These are phyloP conservation scores for Chrysocyon brachyurus DNA, from an alignment of 2,797 vertebrate species.

Conservation along the genomic window DNA sequence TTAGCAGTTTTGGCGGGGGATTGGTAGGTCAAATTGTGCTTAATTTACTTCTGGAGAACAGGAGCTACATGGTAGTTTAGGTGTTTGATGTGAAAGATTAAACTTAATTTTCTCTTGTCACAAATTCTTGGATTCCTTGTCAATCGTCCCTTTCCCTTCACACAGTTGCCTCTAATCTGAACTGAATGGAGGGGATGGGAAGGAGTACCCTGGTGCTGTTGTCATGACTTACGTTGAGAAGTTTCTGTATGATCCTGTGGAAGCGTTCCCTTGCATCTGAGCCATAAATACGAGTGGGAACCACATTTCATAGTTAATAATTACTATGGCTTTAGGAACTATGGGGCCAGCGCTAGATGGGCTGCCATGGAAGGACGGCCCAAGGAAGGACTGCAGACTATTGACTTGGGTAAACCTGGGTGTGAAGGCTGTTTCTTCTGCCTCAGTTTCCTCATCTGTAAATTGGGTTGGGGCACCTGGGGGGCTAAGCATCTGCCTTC, in stretches of 20 bases:
- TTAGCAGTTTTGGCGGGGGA: not conserved
- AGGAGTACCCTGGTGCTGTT: not conserved
- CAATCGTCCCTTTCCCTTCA: not conserved
- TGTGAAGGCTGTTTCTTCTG: not conserved
- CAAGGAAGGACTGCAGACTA: not conserved
- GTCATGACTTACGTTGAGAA: not conserved
- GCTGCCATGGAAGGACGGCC: fast-evolving
- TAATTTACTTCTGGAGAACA: slow-evolving; percentile 10
- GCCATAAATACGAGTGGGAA: not conserved
- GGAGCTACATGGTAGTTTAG: not conserved
- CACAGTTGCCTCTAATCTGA: not conserved
- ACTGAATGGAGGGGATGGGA: not conserved
- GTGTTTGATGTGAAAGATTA: not conserved
- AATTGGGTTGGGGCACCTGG: not conserved
- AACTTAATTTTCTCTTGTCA: not conserved
- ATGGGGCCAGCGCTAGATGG: not conserved
- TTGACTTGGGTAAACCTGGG: not conserved
- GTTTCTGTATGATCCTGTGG: not conserved
- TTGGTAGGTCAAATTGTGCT: not conserved
- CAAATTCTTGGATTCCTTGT: not conserved
- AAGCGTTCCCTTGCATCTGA: not conserved
- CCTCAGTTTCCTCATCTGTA: not conserved
- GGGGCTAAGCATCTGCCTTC: too few species aligned
- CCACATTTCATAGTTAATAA: not conserved
- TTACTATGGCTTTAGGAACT: not conserved